Base-by-base conservation (phyloP, 1,140 invertebrate species). In the Leucophenga varia region DNA sequence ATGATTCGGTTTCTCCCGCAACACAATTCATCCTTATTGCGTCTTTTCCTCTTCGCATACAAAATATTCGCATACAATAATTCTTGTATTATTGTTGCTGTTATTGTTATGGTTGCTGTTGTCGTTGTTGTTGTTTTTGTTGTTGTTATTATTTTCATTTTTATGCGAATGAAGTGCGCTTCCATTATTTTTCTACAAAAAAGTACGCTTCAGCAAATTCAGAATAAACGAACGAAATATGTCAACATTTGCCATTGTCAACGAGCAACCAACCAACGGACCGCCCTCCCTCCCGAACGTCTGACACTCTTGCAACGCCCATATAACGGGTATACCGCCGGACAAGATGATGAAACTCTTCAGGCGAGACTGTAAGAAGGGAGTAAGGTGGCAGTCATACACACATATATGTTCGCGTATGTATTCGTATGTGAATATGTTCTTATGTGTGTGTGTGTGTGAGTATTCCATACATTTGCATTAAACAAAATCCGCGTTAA, bases 241-340 rank as follows among this genome's bases (percentile, higher is more conserved):
- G 54, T 59, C 54, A 59, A 48, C 54, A 56, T 59, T 46, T 54
- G 43, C 54, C 56, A 53, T n/a, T n/a, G n/a, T n/a, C 52, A 58
- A 49, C 39, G 45, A 43, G 54, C 49, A 47, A 10, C 30, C 38
- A n/a, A 28, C n/a, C n/a, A n/a, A n/a, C n/a, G n/a, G n/a, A n/a
- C n/a, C n/a, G n/a, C n/a, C n/a, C n/a, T n/a, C n/a, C n/a, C n/a
- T n/a, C n/a, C n/a, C n/a, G n/a, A n/a, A n/a, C n/a, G n/a, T n/a
- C n/a, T n/a, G n/a, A n/a, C n/a, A n/a, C n/a, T n/a, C n/a, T n/a
- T n/a, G n/a, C n/a, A n/a, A n/a, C n/a, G n/a, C n/a, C n/a, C n/a
- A n/a, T n/a, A n/a, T n/a, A n/a, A n/a, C n/a, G n/a, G n/a, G n/a
- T n/a, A n/a, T n/a, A n/a, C n/a, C n/a, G n/a, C n/a, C n/a, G n/a